These are phyloP conservation scores for Campopleginae sp. DNA, from an alignment of 2,888 invertebrate genomes.

Conservation along the genomic window DNA sequence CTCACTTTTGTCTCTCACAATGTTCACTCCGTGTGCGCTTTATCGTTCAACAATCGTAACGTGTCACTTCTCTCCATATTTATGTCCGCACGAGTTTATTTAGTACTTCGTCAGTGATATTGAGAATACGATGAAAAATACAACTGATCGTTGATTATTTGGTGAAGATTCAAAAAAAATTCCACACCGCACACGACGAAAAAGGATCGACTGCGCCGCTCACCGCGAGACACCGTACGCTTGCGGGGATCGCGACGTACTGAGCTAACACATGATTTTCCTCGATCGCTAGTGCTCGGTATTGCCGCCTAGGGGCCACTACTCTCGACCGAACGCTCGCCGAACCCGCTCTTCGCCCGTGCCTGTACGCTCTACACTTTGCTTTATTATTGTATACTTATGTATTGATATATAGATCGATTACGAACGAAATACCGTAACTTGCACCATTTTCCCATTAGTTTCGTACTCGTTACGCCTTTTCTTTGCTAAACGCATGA, in stretches of 20 bases:
- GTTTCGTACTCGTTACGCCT: conserved; percentile 1
- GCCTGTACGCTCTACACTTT: background rate
- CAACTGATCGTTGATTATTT: conserved; percentile 3
- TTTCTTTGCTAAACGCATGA: background rate
- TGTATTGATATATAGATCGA: conserved; percentile 15
- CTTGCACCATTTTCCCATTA: background rate
- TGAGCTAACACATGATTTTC: conserved; percentile 71
- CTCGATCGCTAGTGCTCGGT: conserved; percentile 68
- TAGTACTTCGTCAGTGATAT: background rate
- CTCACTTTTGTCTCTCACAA: conserved; percentile 17
- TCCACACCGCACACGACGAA: conserved; percentile 49
- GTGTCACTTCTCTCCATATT: background rate
- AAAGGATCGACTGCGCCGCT: conserved; percentile 24
- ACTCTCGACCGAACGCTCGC: conserved; percentile 54
- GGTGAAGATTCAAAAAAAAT: conserved; percentile 29
- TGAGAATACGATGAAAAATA: background rate
- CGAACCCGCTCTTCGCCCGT: conserved; percentile 1
- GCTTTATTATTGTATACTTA: background rate
- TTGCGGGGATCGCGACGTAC: conserved; percentile 70
- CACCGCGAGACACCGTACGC: conserved; percentile 49
- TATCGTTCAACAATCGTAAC: background rate
- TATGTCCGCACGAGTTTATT: background rate
- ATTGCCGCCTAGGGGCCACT: conserved; percentile 72
- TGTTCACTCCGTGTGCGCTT: conserved; percentile 5
- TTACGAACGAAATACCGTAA: conserved; percentile 17